Conservation (phyloP, 1,140 invertebrate species). For the Drosophila aff. region DNA sequence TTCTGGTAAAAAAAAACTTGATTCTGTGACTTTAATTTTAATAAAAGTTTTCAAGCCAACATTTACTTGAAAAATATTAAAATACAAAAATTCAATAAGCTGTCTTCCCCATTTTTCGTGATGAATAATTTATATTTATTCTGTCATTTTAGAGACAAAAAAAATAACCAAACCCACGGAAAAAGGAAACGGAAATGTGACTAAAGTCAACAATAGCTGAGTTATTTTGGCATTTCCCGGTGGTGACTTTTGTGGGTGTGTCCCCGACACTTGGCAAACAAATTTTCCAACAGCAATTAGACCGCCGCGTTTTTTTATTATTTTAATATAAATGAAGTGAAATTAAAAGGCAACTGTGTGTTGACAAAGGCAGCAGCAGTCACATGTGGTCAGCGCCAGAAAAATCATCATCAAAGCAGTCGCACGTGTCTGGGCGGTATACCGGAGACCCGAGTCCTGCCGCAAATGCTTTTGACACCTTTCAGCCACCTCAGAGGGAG, state of each 20-base stretch:
- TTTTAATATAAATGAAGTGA: conserved; percentile 79
- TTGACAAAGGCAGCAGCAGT: conserved; percentile 69
- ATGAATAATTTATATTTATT: conserved; percentile 8
- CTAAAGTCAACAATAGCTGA: conserved; percentile 48
- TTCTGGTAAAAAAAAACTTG: not conserved
- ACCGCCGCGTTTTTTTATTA: conserved; percentile 50
- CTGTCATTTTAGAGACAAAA: conserved; percentile 3
- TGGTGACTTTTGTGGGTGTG: conserved; percentile 58
- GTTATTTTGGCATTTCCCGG: conserved; percentile 42
- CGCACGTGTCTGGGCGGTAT: conserved; percentile 72
- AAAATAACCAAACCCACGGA: not conserved
- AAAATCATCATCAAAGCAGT: conserved; percentile 65
- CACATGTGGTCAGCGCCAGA: conserved; percentile 57
- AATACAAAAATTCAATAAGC: not conserved
- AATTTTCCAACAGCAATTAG: conserved; percentile 72
- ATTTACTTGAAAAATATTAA: not conserved
- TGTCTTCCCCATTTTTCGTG: not conserved
- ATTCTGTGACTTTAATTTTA: not conserved
- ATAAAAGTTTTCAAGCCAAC: not conserved
- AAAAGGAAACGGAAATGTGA: conserved; percentile 33
- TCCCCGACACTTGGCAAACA: conserved; percentile 70
- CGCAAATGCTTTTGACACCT: conserved; percentile 80
- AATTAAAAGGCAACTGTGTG: conserved; percentile 82
- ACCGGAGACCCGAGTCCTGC: conserved; percentile 25
- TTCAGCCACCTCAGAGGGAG: conserved; percentile 21